Conservation (phyloP, 2,888 invertebrate genomes). For the Hesperia comma region DNA sequence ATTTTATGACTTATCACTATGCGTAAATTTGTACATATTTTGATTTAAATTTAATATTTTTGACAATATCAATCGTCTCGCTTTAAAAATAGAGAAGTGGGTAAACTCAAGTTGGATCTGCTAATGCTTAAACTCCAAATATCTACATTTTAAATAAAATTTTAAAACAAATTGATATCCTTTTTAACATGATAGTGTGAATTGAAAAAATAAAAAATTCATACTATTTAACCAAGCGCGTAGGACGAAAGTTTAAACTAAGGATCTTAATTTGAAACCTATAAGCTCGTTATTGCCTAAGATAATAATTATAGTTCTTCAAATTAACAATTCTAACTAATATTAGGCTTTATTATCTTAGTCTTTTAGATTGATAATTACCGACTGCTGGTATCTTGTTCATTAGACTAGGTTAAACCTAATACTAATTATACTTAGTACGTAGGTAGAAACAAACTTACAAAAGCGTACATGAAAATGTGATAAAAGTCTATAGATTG, state of each 20-base stretch:
- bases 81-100: no score
- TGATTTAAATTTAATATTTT: no score
- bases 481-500: slow-evolving; percentile 25
- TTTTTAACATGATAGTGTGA: no score
- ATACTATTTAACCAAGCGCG: neutral
- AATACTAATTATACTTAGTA: no score
- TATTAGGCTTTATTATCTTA: slow-evolving; percentile 25
- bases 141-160: no score
- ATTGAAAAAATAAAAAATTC: no score
- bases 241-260: neutral
- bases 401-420: slow-evolving; percentile 25
- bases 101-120: no score
- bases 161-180: no score
- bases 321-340: slow-evolving; percentile 18
- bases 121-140: no score
- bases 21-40: no score
- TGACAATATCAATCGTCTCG: no score
- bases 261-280: slow-evolving; percentile 1
- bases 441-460: slow-evolving; percentile 18
- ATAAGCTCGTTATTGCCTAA: slow-evolving; percentile 29
- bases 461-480: slow-evolving; percentile 16
- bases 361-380: slow-evolving; percentile 27
- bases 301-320: slow-evolving; percentile 13
- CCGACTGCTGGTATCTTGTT: slow-evolving; percentile 34
- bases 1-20: no score